phyloP scores from a whole-genome alignment of 2,113 vertebrate genomes.

The Lophius piscatorius region DNA sequence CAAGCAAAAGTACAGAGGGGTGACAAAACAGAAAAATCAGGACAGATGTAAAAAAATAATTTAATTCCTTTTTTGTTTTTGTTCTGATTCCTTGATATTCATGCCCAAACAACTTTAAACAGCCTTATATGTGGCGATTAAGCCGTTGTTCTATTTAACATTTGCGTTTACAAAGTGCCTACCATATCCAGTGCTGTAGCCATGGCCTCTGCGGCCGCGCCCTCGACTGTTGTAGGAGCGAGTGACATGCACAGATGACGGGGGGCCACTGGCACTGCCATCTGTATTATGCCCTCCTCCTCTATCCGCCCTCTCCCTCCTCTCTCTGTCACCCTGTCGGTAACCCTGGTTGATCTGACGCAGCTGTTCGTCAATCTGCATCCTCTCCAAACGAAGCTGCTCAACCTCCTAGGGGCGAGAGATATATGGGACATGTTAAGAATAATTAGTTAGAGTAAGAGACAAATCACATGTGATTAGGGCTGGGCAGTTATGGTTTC shows the following conservation, averaged over 20 bases:
- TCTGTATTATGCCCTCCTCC: slow-evolving; percentile 88
- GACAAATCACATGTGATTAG: too few species aligned
- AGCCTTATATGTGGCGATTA: too few species aligned
- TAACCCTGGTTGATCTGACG: slow-evolving; percentile 96
- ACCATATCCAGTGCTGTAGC: slow-evolving; percentile 95
- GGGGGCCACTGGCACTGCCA: slow-evolving; percentile 82
- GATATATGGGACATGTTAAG: background rate
- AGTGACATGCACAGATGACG: slow-evolving; percentile 85
- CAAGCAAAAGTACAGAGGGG: too few species aligned
- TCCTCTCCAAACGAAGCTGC: slow-evolving; percentile 93
- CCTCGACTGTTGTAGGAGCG: slow-evolving; percentile 94
- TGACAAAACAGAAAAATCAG: background rate
- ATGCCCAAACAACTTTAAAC: background rate
- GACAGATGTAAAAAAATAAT: background rate
- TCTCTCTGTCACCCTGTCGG: slow-evolving; percentile 82
- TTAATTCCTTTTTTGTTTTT: too few species aligned
- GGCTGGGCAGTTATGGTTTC: too few species aligned
- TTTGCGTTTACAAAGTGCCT: slow-evolving; percentile 29
- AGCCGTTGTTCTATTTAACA: too few species aligned
- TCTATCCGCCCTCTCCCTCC: slow-evolving; percentile 34
- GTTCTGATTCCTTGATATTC: background rate
- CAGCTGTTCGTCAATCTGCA: slow-evolving; percentile 97
- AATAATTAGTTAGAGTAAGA: background rate
- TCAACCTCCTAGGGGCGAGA: slow-evolving; percentile 89
- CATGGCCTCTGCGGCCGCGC: slow-evolving; percentile 90